A percentile compares a stretch with the other conserved stretches of the same genome.
phyloP scores from a whole-genome alignment of 2,797 vertebrate species.

The Tinamus major region DNA sequence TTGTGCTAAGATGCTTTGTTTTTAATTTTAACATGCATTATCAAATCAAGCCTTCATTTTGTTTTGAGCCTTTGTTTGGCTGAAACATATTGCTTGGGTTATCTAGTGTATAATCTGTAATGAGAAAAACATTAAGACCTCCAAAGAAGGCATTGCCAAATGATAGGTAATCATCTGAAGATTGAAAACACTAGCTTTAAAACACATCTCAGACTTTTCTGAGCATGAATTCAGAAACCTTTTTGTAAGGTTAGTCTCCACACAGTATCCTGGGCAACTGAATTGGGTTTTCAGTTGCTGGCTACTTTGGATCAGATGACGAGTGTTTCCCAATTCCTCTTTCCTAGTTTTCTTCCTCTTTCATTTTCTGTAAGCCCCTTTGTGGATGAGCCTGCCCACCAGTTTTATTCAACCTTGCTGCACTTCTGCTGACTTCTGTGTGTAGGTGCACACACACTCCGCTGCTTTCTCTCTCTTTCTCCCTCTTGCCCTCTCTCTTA shows the following conservation, averaged over 20 bases:
- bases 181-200: background rate
- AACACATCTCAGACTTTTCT: background rate
- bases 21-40: background rate
- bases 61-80: background rate
- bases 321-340: background rate
- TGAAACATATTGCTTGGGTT: background rate
- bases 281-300: background rate
- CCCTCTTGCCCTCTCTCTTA: background rate
- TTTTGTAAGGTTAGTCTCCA: rapidly evolving
- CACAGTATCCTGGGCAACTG: background rate
- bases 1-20: background rate
- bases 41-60: background rate
- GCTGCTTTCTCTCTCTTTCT: background rate
- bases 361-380: background rate
- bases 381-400: background rate
- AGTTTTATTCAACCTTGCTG: background rate
- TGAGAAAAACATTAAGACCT: background rate
- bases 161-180: background rate
- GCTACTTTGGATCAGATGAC: background rate
- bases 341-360: background rate
- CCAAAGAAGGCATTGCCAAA: background rate
- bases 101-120: background rate
- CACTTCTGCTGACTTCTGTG: background rate
- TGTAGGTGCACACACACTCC: rapidly evolving
- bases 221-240: background rate